Evolutionary conservation across 92 coral and sea anemone species (phyloP).

Genomic region (Virgularia gustaviana): DNA sequence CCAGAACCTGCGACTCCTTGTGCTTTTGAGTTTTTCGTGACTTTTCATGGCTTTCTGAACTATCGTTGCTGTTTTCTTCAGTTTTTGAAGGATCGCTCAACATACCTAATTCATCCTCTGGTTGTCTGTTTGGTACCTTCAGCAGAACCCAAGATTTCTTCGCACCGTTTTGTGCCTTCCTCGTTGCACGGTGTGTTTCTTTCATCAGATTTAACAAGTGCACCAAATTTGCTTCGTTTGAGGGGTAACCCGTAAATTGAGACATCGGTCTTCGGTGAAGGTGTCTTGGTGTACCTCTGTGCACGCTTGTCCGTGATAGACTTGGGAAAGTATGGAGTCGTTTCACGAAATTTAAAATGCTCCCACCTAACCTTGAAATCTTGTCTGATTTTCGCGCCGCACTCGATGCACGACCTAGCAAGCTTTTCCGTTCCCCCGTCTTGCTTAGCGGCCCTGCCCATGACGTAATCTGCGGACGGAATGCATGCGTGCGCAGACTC

Average conservation of each 20-base stretch:
- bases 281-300: not conserved
- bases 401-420: not conserved
- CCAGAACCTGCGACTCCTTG: not conserved
- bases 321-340: not conserved
- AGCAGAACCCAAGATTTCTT: constrained; percentile 97
- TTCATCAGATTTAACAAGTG: constrained; percentile 2
- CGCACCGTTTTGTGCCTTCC: constrained; percentile 57
- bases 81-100: constrained; percentile 22
- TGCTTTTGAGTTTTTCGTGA: not conserved
- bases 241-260: not conserved
- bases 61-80: constrained; percentile 6
- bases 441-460: not conserved
- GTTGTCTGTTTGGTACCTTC: constrained; percentile 67
- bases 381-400: not conserved
- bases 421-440: constrained; percentile 4
- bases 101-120: constrained; percentile 30
- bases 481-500: constrained; percentile 11
- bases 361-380: not conserved
- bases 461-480: constrained; percentile 20
- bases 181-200: not conserved
- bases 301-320: no score
- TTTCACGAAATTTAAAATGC: constrained; percentile 18
- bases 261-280: not conserved
- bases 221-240: constrained; percentile 8
- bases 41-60: not conserved